Conservation (phyloP, 2,888 invertebrate genomes). For the Pristionchus fissidentatus region DNA sequence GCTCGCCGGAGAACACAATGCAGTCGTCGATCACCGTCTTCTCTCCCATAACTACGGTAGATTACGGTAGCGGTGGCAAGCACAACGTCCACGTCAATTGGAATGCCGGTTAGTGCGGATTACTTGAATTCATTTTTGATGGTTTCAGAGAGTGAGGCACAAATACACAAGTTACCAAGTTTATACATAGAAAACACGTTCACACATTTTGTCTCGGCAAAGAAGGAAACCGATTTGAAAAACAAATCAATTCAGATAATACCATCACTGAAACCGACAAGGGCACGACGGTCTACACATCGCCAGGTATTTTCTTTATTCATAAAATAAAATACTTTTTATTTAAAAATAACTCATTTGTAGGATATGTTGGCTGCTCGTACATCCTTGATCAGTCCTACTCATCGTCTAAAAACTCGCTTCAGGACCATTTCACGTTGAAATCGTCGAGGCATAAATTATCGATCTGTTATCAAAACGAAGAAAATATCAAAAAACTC, state of each 20-base stretch:
- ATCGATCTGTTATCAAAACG: not conserved
- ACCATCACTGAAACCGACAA: too few relatives aligned
- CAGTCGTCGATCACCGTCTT: not conserved
- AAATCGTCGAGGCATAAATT: not conserved
- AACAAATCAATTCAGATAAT: too few relatives aligned
- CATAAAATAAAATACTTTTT: not conserved
- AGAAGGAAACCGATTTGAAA: too few relatives aligned
- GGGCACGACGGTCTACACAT: not conserved
- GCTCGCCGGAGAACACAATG: not conserved
- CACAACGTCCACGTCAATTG: not conserved
- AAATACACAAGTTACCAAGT: too few relatives aligned
- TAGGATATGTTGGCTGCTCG: not conserved
- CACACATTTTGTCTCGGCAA: too few relatives aligned
- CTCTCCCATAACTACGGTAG: slow-evolving; percentile 20
- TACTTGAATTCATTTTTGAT: not conserved
- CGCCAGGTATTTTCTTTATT: not conserved
- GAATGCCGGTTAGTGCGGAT: not conserved
- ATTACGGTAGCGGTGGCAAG: not conserved
- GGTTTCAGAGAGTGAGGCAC: not conserved
- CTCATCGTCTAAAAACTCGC: not conserved
- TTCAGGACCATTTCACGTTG: not conserved
- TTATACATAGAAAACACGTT: not conserved
- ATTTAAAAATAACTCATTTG: too few relatives aligned
- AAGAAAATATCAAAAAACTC: not conserved
- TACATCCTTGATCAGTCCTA: not conserved